Percentiles rank a stretch among this genome's conserved stretches.
Conservation (phyloP, 2,888 invertebrate genomes). For the Cepaea hortensis region DNA sequence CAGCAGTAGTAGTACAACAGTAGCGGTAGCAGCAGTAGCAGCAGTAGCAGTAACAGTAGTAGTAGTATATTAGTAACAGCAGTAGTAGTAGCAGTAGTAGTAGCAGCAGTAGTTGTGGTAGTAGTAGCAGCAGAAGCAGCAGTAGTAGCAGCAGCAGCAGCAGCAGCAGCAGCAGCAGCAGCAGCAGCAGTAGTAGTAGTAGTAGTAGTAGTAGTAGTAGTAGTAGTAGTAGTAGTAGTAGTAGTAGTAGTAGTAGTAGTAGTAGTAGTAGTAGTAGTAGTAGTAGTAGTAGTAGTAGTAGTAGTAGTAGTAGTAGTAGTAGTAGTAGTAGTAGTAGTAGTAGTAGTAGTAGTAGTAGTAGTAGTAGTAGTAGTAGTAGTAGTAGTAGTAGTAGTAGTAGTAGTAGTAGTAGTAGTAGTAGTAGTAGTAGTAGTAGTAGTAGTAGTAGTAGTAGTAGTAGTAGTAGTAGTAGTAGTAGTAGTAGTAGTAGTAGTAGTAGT, state of each 20-base stretch:
- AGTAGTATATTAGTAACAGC: background rate
- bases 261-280: constrained; percentile 16
- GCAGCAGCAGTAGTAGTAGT: no score
- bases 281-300: constrained; percentile 23
- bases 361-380: constrained; percentile 34
- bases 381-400: constrained; percentile 29
- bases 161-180: no score
- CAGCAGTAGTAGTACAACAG: no score
- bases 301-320: background rate
- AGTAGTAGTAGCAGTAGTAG: no score
- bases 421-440: constrained; percentile 11
- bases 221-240: constrained; percentile 7
- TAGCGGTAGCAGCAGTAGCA: background rate
- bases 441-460: background rate
- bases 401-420: constrained; percentile 28
- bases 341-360: constrained; percentile 34
- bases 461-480: constrained; percentile 29
- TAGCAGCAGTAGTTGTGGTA: no score
- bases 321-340: constrained; percentile 34
- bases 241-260: constrained; percentile 7
- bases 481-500: constrained; percentile 34
- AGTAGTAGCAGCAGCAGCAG: no score
- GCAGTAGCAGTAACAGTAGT: background rate
- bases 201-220: background rate
- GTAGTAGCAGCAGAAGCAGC: no score